Base-by-base conservation (phyloP, 2,888 invertebrate species). In the Archaeoteleia sp. region DNA sequence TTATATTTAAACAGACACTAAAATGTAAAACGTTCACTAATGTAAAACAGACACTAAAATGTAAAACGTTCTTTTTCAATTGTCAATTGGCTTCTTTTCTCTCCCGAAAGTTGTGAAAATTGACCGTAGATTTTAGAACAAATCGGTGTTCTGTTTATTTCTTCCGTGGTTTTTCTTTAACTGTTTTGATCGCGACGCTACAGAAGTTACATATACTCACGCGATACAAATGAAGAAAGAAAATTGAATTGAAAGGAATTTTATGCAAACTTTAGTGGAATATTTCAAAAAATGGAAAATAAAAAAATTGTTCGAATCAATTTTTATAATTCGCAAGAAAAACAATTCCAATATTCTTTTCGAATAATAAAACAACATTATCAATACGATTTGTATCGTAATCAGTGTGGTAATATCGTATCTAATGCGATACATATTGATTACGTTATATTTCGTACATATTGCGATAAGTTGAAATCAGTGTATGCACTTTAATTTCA, bases 101-200 rank as follows among this genome's bases (percentile, higher is more conserved):
- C 34, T 58, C 58, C 46, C 65, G 57, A 65, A 58, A 65, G 65
- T 65, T 23, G 53, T 57, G 53, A 65, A 65, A 65, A 65, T 58
- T 65, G 65, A 65, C 58, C 43, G 37, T 60, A 27, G 12, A 9
- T 37, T 51, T 58, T 46, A 42, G 35, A 49, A 48, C 45, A 13
- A 34, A n/a, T 46, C 15, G 2, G 9, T 62, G 30, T 20, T 46
- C 30, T 30, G 34, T 54, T 54, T 32, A 20, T 46, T 54, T 25
- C 13, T 15, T 2, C 25, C 15, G 8, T 15, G 13, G 6, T 25
- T 25, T 43, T 54, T n/a, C n/a, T n/a, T n/a, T n/a, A n/a, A n/a
- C 30, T 37, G 29, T 58, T 66, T 58, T 66, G 57, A 66, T 66
- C 58, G 34, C 46, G 35, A 58, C 51, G 65, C 58, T 58, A 66